A percentile compares a stretch with the other conserved stretches of the same genome.
These are phyloP conservation scores for Brevimyrus niger DNA, from an alignment of 2,113 vertebrate genomes.

Conservation along the genomic window DNA sequence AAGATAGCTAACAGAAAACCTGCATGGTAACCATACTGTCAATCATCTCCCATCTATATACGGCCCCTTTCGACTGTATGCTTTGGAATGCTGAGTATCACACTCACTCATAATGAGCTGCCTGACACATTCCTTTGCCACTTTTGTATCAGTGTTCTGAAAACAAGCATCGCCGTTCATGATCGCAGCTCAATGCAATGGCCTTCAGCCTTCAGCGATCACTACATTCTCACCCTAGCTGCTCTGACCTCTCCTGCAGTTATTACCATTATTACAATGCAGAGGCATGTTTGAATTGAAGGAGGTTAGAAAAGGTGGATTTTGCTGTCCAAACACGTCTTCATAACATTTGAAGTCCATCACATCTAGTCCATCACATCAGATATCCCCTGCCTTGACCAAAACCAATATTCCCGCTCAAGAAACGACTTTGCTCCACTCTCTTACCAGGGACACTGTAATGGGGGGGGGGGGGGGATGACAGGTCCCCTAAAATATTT, in stretches of 20 bases:
- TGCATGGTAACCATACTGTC: neutral
- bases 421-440: neutral
- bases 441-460: neutral
- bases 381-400: neutral
- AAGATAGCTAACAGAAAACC: neutral
- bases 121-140: neutral
- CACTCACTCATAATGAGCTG: neutral
- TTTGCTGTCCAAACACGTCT: neutral
- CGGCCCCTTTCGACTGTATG: neutral
- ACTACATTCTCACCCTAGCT: neutral
- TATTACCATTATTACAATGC: neutral
- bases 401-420: neutral
- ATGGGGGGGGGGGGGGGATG: neutral
- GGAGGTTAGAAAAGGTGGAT: neutral
- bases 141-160: neutral
- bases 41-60: neutral
- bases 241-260: neutral
- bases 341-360: neutral
- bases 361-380: neutral
- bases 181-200: neutral
- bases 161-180: neutral
- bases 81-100: neutral
- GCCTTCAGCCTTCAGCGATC: neutral
- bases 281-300: neutral
- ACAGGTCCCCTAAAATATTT: neutral